Conservation (phyloP, 2,888 invertebrate species). For the Thysanoteuthis rhombus region DNA sequence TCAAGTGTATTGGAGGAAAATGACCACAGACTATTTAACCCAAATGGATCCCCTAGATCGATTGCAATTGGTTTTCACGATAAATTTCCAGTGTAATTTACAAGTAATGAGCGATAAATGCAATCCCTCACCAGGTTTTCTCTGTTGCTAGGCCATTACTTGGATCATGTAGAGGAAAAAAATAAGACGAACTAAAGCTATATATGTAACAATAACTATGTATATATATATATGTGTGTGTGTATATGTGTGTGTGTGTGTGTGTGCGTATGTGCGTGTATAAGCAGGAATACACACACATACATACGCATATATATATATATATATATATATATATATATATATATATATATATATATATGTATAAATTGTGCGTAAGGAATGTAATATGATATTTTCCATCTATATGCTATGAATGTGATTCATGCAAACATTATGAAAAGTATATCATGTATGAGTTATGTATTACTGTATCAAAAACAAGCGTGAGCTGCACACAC, state of each 20-base stretch:
- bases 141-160: too few relatives aligned
- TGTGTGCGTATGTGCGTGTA: background rate
- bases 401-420: too few relatives aligned
- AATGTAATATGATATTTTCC: background rate
- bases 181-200: too few relatives aligned
- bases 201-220: too few relatives aligned
- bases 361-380: background rate
- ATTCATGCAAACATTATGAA: too few relatives aligned
- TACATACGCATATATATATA: background rate
- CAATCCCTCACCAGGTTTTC: too few relatives aligned
- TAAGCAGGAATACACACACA: too few relatives aligned
- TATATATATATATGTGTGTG: background rate
- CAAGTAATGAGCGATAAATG: background rate
- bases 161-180: too few relatives aligned
- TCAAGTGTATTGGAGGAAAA: background rate
- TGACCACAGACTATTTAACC: background rate
- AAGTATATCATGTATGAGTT: too few relatives aligned
- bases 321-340: background rate
- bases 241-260: background rate
- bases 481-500: too few relatives aligned
- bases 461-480: too few relatives aligned
- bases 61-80: background rate
- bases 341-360: slow-evolving; percentile 16
- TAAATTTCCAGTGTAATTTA: background rate
- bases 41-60: background rate